Percentiles rank a stretch among this genome's conserved stretches.
These are phyloP conservation scores for Ondatra zibethicus DNA, from an alignment of 2,113 vertebrate genomes.

Conservation along the genomic window DNA sequence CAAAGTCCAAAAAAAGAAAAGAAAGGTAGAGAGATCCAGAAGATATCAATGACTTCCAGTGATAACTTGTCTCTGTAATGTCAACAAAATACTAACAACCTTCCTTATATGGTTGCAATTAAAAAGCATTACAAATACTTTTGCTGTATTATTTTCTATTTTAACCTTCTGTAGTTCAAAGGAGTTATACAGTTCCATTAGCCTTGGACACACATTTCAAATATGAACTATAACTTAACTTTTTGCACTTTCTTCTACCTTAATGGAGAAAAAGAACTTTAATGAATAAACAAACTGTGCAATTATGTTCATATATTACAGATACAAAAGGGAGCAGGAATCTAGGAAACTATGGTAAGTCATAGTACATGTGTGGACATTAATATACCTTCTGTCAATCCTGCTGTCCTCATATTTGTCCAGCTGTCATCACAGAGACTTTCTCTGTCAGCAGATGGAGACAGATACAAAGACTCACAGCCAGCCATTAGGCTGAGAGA, in stretches of 20 bases:
- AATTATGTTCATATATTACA: neutral
- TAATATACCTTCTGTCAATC: neutral
- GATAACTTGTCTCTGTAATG: conserved; percentile 28
- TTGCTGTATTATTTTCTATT: conserved; percentile 11
- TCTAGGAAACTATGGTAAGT: conserved; percentile 57
- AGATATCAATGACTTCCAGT: conserved; percentile 31
- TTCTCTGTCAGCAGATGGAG: no score
- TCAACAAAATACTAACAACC: conserved; percentile 31
- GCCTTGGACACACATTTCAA: conserved; percentile 28
- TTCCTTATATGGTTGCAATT: neutral
- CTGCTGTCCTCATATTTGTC: neutral
- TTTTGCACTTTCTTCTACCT: conserved; percentile 1
- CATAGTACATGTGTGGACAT: neutral
- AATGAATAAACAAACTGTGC: conserved; percentile 40
- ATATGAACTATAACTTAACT: conserved; percentile 14
- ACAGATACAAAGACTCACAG: neutral
- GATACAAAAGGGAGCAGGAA: neutral
- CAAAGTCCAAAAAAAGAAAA: no score
- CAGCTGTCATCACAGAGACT: neutral
- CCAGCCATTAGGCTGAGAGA: neutral
- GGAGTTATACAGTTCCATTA: neutral
- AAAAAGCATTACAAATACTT: conserved; percentile 30
- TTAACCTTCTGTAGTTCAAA: conserved; percentile 51
- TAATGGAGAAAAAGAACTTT: neutral
- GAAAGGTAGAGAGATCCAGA: neutral